Conservation (phyloP, 2,797 vertebrate genomes). For the Pantherophis vulpinus region DNA sequence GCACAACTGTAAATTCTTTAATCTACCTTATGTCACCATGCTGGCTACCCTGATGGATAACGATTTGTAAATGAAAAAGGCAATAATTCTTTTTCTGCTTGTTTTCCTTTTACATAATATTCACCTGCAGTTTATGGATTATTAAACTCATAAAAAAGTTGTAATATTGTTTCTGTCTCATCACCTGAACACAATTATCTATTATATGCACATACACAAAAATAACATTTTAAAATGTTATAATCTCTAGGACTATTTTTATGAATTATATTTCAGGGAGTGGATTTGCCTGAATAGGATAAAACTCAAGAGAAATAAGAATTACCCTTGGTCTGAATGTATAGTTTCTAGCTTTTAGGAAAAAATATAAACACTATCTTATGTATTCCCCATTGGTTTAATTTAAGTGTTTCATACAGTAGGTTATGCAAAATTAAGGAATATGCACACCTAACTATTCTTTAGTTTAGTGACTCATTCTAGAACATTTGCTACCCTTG, state of each 20-base stretch:
- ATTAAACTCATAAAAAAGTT: slow-evolving; percentile 33
- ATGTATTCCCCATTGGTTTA: too few species aligned
- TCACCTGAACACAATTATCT: neutral
- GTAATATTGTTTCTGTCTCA: neutral
- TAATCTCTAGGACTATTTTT: neutral
- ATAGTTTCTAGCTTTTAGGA: neutral
- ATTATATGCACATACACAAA: neutral
- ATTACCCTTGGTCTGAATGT: neutral
- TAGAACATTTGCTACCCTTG: neutral
- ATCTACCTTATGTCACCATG: slow-evolving; percentile 16
- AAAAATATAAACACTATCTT: neutral
- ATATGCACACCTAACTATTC: too few species aligned
- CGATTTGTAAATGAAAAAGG: slow-evolving; percentile 30
- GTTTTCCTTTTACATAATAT: slow-evolving; percentile 23
- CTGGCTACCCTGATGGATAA: slow-evolving; percentile 10
- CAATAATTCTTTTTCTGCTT: slow-evolving; percentile 41
- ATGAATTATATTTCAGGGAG: neutral
- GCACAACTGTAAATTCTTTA: neutral
- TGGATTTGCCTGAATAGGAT: neutral
- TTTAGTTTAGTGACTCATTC: neutral
- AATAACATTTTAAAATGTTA: neutral
- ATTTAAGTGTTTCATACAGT: neutral
- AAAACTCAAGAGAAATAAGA: neutral
- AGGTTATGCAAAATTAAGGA: neutral
- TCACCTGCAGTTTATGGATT: slow-evolving; percentile 40